Evolutionary conservation across 2,113 vertebrate species (phyloP).

Genomic region (Eolophus roseicapilla): DNA sequence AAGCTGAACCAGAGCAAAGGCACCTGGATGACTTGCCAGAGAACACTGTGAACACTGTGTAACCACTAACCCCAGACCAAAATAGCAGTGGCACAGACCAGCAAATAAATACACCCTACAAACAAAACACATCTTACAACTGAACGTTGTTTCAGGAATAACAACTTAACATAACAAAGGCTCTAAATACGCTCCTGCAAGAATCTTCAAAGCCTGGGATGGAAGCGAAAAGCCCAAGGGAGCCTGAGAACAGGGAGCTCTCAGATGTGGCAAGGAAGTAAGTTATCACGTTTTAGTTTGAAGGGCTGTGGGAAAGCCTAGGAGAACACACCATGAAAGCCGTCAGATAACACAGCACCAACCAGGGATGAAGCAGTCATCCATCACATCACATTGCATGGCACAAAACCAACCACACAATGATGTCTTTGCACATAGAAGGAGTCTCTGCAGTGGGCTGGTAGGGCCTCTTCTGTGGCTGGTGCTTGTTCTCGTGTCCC

Average conservation of each 20-base stretch:
- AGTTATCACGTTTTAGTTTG: conserved; percentile 1
- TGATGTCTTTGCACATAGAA: neutral
- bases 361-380: neutral
- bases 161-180: conserved; percentile 11
- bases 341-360: neutral
- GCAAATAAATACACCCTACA: conserved; percentile 18
- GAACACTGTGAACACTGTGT: neutral
- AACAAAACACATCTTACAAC: conserved; percentile 7
- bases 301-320: conserved; percentile 24
- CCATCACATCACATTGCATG: neutral
- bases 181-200: neutral
- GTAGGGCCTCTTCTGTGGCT: neutral
- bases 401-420: neutral
- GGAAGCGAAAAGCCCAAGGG: conserved; percentile 47
- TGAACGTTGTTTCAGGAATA: conserved; percentile 33
- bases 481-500: neutral
- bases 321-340: neutral
- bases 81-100: neutral
- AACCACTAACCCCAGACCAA: neutral
- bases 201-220: conserved; percentile 33
- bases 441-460: neutral
- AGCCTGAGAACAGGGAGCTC: conserved; percentile 9
- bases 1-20: neutral
- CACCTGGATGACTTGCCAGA: neutral
- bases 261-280: neutral